Evolutionary conservation across 2,888 invertebrate species (phyloP), one percentile per base, ranked within the genome.

Genomic region (Epicampocera succincta): DNA sequence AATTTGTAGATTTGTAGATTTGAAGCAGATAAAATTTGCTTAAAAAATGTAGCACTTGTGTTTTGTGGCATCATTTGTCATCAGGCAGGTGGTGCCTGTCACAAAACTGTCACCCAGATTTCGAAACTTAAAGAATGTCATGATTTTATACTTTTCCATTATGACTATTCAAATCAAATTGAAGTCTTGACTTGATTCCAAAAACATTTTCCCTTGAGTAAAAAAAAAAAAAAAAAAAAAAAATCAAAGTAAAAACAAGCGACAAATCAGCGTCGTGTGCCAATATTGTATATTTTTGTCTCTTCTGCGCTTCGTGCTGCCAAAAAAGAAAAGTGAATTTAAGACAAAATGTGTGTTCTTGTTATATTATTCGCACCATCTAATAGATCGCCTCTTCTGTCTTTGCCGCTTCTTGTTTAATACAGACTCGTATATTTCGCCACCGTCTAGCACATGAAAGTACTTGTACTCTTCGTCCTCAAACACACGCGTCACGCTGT

Each of bases 271-370:
- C 81, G 74, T 78, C 81, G 74, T 78, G 68, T 78, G 81, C 78
- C 81, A 78, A 82, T 73, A 82, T 54, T 60, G 19, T 74, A 69
- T 81, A 81, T 77, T 81, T 78, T 81, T 58, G 68, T 78, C 69
- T 72, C 38, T 61, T n/a, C n/a, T n/a, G n/a, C n/a, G 48, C 65
- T 72, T 74, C 42, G 52, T 60, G 54, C 44, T 68, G 68, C 60
- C 58, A 58, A 38, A 52, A 68, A 52, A 60, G 52, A 60, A 61
- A 58, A 21, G 13, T 44, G 33, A 50, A 50, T 11, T 2, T 4
- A 46, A 40, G 40, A 58, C 63, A 63, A 38, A 63, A 78, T 52
- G 69, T 63, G 63, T 69, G 40, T n/a, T 60, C 42, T 77, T 73
- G 48, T 65, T 68, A 69, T 69, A 73, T 73, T 78, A 77, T 81